Percentiles rank a stretch among this genome's conserved stretches.
Evolutionary conservation across 2,888 invertebrate genomes (phyloP).

Genomic region (Luperina nickerlii): DNA sequence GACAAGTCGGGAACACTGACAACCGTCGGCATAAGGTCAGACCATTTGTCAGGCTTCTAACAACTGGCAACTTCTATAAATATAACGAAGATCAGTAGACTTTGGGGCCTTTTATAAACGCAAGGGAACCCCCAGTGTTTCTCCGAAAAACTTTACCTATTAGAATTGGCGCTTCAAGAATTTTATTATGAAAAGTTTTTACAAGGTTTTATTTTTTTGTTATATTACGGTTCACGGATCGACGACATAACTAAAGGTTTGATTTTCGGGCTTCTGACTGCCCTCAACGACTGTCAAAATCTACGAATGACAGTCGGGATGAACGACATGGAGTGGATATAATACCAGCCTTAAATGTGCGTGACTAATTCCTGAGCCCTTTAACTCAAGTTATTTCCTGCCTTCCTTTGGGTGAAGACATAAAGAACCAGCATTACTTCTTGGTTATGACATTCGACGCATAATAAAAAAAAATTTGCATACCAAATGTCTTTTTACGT

Average conservation of each 20-base stretch:
- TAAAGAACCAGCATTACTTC: slow-evolving; percentile 24
- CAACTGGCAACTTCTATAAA: slow-evolving; percentile 28
- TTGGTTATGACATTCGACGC: slow-evolving; percentile 18
- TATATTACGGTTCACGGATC: neutral
- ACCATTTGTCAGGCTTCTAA: slow-evolving; percentile 56
- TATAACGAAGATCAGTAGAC: slow-evolving; percentile 13
- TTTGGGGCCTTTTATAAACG: slow-evolving; percentile 7
- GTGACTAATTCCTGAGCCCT: slow-evolving; percentile 1
- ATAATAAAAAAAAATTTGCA: slow-evolving; percentile 41
- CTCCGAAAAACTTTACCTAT: slow-evolving; percentile 6
- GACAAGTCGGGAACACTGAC: slow-evolving; percentile 3
- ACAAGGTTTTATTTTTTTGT: neutral
- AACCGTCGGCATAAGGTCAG: slow-evolving; percentile 20
- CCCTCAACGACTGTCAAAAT: neutral
- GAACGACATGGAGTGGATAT: neutral
- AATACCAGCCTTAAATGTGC: neutral
- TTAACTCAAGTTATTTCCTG: neutral
- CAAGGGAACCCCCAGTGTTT: slow-evolving; percentile 15
- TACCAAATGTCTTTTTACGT: slow-evolving; percentile 40
- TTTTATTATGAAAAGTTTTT: neutral
- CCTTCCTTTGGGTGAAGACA: slow-evolving; percentile 5
- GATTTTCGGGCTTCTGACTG: neutral
- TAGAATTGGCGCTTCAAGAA: slow-evolving; percentile 1
- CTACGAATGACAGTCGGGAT: neutral
- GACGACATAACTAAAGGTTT: neutral